phyloP scores from a whole-genome alignment of 1,140 invertebrate species.

The Palaemon carinicauda region DNA sequence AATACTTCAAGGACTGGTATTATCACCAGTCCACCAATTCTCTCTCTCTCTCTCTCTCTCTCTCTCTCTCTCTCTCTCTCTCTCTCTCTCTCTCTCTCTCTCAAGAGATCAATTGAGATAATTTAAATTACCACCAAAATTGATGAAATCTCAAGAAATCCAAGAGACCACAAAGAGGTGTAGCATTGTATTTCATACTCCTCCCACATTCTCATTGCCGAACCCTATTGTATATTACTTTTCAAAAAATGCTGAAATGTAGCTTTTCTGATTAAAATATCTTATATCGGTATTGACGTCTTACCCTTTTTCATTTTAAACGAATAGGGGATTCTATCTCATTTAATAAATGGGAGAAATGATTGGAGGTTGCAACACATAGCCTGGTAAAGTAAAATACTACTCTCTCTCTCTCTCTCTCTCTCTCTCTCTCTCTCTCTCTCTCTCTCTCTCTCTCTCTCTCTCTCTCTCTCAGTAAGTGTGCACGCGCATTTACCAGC shows the following conservation, averaged over 20 bases:
- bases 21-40: background rate
- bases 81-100: slow-evolving; percentile 6
- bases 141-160: background rate
- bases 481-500: background rate
- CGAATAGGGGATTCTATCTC: background rate
- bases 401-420: slow-evolving; percentile 3
- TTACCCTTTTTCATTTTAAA: background rate
- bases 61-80: slow-evolving; percentile 15
- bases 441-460: slow-evolving; percentile 19
- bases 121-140: background rate
- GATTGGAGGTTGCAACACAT: background rate
- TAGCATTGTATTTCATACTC: too few species aligned
- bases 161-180: background rate
- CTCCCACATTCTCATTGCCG: too few species aligned
- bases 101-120: background rate
- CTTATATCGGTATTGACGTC: too few species aligned
- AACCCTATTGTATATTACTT: too few species aligned
- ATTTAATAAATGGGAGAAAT: background rate
- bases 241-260: too few species aligned
- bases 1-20: background rate
- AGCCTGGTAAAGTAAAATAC: background rate
- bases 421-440: slow-evolving; percentile 17
- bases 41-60: slow-evolving; percentile 22
- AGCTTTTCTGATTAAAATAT: background rate
- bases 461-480: background rate